Conservation (phyloP, 2,888 invertebrate genomes). For the Reticulitermes lucifugus region DNA sequence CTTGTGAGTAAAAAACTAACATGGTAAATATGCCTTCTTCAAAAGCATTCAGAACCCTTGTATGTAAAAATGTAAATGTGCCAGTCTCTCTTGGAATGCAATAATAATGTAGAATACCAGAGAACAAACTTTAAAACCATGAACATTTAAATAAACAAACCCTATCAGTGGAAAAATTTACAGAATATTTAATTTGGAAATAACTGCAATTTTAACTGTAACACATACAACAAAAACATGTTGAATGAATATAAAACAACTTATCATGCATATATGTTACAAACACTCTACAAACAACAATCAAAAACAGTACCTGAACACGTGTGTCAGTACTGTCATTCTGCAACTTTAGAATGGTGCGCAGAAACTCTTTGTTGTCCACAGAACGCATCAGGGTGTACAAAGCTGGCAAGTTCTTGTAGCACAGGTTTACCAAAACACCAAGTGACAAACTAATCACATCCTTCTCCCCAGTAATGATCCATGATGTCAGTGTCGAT, state of each 20-base stretch:
- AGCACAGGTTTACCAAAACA: conserved; percentile 82
- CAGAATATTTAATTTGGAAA: no score
- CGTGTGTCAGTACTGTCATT: conserved; percentile 62
- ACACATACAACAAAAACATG: background rate
- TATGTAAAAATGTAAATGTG: no score
- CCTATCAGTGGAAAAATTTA: no score
- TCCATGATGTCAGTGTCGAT: conserved; percentile 75
- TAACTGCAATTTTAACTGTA: no score
- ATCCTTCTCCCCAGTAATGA: conserved; percentile 67
- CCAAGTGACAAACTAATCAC: conserved; percentile 70
- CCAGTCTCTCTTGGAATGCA: no score
- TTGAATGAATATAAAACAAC: background rate
- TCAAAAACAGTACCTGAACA: conserved; percentile 63
- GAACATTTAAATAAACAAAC: no score
- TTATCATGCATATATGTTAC: background rate
- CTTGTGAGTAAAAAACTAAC: no score
- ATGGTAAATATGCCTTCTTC: no score
- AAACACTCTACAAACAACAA: background rate
- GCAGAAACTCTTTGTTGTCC: conserved; percentile 76
- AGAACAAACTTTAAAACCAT: no score
- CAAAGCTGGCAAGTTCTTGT: conserved; percentile 80
- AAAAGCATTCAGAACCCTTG: no score
- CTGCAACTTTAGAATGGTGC: conserved; percentile 72
- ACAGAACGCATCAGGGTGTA: conserved; percentile 79
- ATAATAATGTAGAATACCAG: no score